These are phyloP conservation scores for Epizoanthus ramosus DNA, from an alignment of 92 coral and sea anemone genomes.

Conservation along the genomic window DNA sequence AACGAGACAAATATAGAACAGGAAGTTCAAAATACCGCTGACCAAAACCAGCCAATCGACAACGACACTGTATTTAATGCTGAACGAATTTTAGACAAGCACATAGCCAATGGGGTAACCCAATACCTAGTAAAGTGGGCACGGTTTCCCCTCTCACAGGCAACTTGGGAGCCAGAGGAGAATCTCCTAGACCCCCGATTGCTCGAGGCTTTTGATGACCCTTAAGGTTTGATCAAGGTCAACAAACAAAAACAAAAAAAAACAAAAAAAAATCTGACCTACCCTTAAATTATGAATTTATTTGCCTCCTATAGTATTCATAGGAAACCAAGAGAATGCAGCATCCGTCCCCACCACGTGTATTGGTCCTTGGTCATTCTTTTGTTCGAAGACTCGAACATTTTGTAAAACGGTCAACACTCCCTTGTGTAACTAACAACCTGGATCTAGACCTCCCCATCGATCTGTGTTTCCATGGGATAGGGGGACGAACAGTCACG, in stretches of 20 bases:
- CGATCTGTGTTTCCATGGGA: neutral
- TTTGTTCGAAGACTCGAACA: neutral
- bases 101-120: neutral
- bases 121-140: constrained; percentile 22
- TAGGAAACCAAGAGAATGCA: too few species aligned
- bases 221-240: too few species aligned
- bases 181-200: neutral
- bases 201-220: neutral
- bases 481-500: constrained; percentile 24
- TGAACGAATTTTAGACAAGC: neutral
- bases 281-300: too few species aligned
- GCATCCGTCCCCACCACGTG: neutral
- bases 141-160: constrained; percentile 22
- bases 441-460: neutral
- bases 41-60: neutral
- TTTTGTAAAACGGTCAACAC: neutral
- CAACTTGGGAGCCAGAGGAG: constrained; percentile 34
- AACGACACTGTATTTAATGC: constrained; percentile 11
- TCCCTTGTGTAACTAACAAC: neutral
- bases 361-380: constrained; percentile 32
- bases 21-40: too few species aligned
- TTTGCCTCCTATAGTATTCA: too few species aligned
- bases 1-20: too few species aligned
- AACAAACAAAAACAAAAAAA: too few species aligned
- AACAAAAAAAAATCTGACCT: too few species aligned